Evolutionary conservation across 2,888 invertebrate genomes (phyloP), one percentile per base, ranked within the genome.

Genomic region (Stegophylla sp.): DNA sequence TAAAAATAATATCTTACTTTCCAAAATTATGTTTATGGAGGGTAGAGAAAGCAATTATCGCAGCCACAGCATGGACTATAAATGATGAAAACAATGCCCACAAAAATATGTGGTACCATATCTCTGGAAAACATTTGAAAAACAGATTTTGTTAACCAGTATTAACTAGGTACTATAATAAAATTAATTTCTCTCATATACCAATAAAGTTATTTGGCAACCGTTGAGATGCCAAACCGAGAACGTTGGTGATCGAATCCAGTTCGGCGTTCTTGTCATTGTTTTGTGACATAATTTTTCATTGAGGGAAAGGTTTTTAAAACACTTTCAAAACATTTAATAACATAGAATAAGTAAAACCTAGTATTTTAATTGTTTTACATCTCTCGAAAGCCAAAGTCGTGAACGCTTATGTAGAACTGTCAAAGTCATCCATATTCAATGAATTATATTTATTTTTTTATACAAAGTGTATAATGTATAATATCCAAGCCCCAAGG

Each of bases 41-140:
- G 71, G 95, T 95, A 83, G 93, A 93, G 86, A 97, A 96, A 69
- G 97, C 94, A 84, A 97, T 94, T 76, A 94, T 88, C 77, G 95
- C 95, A 82, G 97, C 97, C 86, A 96, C 92, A 85, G 87, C 85
- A 82, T 97, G 97, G 84, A 97, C 94, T 86, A 97, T 92, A 85
- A 97, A 91, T 73, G 97, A 97, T 17, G 97, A 97, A 87, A 96
- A 94, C 85, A 97, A 89, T 82, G 95, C 95, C 96, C 97, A 97
- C 85, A 97, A 89, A 88, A 97, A 97, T 86, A 97, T 93, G 86
- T 96, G 94, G 87, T 96, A 97, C 97, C 97, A 97, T 94, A 97
- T 97, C 88, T 96, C 96, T 88, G 92, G 88, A 89, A 81, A 81
- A 28, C 64, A 20, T 59, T 59, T 10, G n/a, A 17, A 53, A n/a